These are phyloP conservation scores for Xyrauchen texanus DNA, from an alignment of 2,113 vertebrate species.

Conservation along the genomic window DNA sequence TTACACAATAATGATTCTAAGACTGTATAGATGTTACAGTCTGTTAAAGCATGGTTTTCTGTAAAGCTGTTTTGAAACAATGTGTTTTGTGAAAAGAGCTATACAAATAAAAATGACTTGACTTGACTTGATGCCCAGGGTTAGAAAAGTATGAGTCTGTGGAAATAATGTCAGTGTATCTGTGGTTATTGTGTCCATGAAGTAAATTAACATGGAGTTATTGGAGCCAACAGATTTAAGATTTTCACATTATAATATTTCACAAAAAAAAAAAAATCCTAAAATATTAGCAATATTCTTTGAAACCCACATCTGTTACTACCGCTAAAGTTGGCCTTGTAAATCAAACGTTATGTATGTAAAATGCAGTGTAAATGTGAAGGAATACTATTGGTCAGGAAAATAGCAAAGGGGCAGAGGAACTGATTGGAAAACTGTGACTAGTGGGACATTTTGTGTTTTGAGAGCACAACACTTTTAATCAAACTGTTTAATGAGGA, in stretches of 20 bases:
- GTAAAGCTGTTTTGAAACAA: too few relatives aligned
- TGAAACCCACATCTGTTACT: too few relatives aligned
- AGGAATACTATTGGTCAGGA: background rate
- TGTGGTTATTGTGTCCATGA: too few relatives aligned
- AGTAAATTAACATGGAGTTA: too few relatives aligned
- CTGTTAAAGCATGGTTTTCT: too few relatives aligned
- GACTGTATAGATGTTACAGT: too few relatives aligned
- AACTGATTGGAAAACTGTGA: conserved; percentile 18
- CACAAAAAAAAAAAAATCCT: background rate
- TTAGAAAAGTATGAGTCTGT: background rate
- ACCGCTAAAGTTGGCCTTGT: too few relatives aligned
- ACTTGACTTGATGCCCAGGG: too few relatives aligned
- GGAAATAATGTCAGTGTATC: background rate
- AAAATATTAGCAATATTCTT: too few relatives aligned
- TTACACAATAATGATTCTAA: too few relatives aligned
- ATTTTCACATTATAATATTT: background rate
- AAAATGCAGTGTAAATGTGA: background rate
- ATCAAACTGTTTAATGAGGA: conserved; percentile 55
- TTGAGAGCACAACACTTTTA: conserved; percentile 45
- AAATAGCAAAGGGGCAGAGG: background rate
- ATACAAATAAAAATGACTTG: too few relatives aligned
- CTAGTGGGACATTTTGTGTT: conserved; percentile 32
- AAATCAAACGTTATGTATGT: background rate
- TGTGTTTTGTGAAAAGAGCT: too few relatives aligned
- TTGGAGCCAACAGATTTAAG: background rate